Evolutionary conservation across 1,140 invertebrate genomes (phyloP), one percentile per base, ranked within the genome.

Genomic region (Magallana gigas): DNA sequence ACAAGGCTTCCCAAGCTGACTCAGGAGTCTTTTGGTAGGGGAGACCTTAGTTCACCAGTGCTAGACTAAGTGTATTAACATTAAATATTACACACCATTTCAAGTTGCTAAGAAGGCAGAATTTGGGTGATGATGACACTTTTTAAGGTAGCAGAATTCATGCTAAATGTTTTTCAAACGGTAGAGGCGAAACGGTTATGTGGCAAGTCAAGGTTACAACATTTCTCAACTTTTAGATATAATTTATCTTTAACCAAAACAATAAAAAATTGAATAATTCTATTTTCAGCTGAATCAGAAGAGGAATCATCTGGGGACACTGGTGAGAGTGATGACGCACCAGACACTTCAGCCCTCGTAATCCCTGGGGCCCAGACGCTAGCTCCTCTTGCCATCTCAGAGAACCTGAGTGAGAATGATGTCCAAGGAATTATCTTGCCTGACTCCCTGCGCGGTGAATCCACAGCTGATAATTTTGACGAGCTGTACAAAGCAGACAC

Each of bases 321-420:
- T 62, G 91, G 91, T 68, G 91, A 93, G 68, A 92, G 92, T 87
- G 92, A 94, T 87, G 92, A 93, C 59, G 93, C 56, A 91, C 68
- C 86, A 84, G 18, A 90, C 91, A 83, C 81, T 11, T 83, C 68
- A 4, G 11, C 18, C 12, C 68, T 76, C 12, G 18, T 76, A 5
- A 36, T 87, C 16, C 92, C 91, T 48, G 90, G 91, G 23, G 90
- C 89, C 76, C 90, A 91, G 57, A 94, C 92, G 83, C 88, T 94
- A 82, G 94, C 94, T 29, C 94, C 94, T 9, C 94, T 95, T 14
- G 94, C 94, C 14, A 94, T 93, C 8, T 94, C 93, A 88, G 94
- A 95, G 87, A 95, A 94, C 11, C 87, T 95, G 16, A 92, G 90
- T 87, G 94, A 94, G 80, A 87, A 88, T 57, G 86, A 90, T n/a